Percentiles rank a stretch among this genome's conserved stretches.
Conservation (phyloP, 2,888 invertebrate genomes). For the Amaurobius ferox region DNA sequence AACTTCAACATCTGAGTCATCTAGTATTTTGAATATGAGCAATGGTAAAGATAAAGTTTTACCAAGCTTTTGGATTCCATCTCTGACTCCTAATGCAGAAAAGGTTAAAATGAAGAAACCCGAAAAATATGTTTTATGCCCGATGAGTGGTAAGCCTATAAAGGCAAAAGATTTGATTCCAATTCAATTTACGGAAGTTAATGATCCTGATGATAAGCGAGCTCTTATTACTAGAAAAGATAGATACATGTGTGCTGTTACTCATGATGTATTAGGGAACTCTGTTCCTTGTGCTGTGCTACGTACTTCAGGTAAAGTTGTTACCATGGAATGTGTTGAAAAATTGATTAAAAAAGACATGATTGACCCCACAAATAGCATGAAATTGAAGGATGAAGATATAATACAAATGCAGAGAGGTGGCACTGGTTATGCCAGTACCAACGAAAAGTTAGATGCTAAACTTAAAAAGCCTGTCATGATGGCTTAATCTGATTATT, state of each 20-base stretch:
- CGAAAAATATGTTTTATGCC: constrained; percentile 87
- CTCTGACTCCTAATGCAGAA: constrained; percentile 91
- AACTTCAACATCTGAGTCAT: constrained; percentile 75
- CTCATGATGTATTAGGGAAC: constrained; percentile 95
- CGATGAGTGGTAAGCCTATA: constrained; percentile 89
- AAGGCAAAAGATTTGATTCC: constrained; percentile 94
- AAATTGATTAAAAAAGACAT: constrained; percentile 97
- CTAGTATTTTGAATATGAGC: constrained; percentile 88
- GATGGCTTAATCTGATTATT: constrained; percentile 74
- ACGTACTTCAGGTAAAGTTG: constrained; percentile 92
- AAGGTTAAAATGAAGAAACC: constrained; percentile 85
- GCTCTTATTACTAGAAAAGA: constrained; percentile 92
- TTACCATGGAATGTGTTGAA: constrained; percentile 97
- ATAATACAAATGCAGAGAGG: constrained; percentile 96
- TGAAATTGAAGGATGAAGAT: constrained; percentile 90
- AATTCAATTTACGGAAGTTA: constrained; percentile 93
- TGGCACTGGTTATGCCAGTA: constrained; percentile 94
- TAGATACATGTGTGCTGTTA: constrained; percentile 98
- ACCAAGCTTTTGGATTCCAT: constrained; percentile 98
- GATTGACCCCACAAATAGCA: constrained; percentile 93
- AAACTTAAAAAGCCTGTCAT: constrained; percentile 75
- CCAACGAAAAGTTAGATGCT: constrained; percentile 88
- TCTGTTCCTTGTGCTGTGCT: constrained; percentile 95
- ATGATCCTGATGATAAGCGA: constrained; percentile 90
- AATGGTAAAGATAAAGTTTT: constrained; percentile 87